phyloP scores from a whole-genome alignment of 2,888 invertebrate genomes.

The Diarsia brunnea region DNA sequence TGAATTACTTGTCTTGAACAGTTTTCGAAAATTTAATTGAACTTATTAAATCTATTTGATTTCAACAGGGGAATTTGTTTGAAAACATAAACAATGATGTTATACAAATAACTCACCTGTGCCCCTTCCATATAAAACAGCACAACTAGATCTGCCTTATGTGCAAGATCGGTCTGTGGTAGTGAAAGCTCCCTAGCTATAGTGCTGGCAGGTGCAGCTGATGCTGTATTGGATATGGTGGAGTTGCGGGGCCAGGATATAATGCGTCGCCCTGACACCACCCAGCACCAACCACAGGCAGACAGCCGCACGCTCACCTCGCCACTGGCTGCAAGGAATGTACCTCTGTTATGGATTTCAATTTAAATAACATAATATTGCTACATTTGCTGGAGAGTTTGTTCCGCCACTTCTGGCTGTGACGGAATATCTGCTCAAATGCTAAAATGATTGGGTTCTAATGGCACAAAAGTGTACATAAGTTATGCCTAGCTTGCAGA shows the following conservation, averaged over 20 bases:
- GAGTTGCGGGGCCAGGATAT: conserved; percentile 95
- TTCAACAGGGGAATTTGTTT: background rate
- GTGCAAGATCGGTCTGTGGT: conserved; percentile 97
- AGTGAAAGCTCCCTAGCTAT: conserved; percentile 96
- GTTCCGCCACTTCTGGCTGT: no score
- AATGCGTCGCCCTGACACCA: conserved; percentile 96
- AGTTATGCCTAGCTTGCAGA: no score
- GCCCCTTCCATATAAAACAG: conserved; percentile 91
- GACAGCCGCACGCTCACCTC: conserved; percentile 92
- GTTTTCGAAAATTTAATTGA: background rate
- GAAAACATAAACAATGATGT: background rate
- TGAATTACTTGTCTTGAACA: background rate
- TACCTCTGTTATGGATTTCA: background rate
- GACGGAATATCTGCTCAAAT: no score
- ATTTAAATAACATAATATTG: background rate
- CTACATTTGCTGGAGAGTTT: no score
- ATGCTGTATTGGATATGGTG: conserved; percentile 51
- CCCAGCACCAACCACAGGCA: conserved; percentile 94
- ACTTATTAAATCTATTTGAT: background rate
- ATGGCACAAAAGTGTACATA: no score
- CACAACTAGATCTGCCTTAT: conserved; percentile 95
- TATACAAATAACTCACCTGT: conserved; percentile 70
- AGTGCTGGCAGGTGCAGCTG: conserved; percentile 73
- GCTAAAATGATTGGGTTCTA: no score
- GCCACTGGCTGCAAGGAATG: conserved; percentile 83